These are phyloP conservation scores for Conops quadrifasciatus DNA, from an alignment of 2,888 invertebrate species.

Conservation along the genomic window DNA sequence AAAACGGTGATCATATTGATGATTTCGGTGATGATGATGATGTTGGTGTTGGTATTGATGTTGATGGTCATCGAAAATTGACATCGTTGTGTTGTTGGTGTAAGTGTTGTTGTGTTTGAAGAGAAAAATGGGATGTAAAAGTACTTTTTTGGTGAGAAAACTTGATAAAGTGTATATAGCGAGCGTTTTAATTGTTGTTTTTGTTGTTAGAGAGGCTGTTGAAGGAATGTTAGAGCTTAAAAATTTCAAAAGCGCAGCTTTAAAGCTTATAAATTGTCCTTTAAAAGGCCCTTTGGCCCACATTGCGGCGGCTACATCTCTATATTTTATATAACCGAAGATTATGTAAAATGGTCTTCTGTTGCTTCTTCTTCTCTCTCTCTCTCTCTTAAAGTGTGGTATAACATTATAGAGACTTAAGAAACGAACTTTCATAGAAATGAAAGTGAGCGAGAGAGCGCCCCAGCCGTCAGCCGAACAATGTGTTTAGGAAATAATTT, in stretches of 20 bases:
- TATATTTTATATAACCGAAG: too few species aligned
- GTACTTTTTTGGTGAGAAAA: conserved; percentile 17
- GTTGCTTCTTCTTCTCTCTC: too few species aligned
- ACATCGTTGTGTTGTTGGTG: conserved; percentile 16
- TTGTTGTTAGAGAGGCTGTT: conserved; percentile 7
- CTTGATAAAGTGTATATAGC: conserved; percentile 23
- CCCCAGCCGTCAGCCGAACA: too few species aligned
- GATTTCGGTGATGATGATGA: conserved; percentile 22
- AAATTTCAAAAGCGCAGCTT: neutral
- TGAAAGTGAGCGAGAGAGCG: too few species aligned
- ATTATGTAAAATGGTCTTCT: too few species aligned
- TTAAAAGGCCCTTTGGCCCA: too few species aligned
- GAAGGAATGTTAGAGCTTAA: conserved; percentile 3
- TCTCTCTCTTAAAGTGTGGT: too few species aligned
- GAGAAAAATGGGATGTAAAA: conserved; percentile 40
- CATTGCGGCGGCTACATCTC: too few species aligned
- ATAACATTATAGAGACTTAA: too few species aligned
- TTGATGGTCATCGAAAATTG: neutral
- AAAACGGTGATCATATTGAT: conserved; percentile 1
- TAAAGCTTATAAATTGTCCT: neutral
- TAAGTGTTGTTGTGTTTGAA: conserved; percentile 30
- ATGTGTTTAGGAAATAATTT: too few species aligned
- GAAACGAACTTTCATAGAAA: too few species aligned
- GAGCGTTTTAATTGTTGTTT: conserved; percentile 17
- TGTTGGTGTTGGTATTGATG: conserved; percentile 37